A percentile compares a stretch with the other conserved stretches of the same genome.
Evolutionary conservation across 2,888 invertebrate genomes (phyloP).

Genomic region (Iphiclides podalirius): DNA sequence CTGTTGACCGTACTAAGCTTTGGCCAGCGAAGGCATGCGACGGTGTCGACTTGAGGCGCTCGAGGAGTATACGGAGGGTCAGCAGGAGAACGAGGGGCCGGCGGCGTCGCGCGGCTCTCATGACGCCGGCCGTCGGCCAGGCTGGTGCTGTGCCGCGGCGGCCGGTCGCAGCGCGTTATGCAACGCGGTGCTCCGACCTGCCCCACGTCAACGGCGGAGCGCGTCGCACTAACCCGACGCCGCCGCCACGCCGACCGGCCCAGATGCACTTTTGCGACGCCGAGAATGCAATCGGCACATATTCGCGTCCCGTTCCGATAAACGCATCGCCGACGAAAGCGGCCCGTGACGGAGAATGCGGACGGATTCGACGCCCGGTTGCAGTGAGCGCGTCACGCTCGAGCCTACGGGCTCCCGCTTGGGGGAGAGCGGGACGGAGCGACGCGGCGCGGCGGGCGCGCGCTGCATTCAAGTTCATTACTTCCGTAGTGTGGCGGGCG

Average conservation of each 20-base stretch:
- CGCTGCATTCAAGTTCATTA: slow-evolving; percentile 80
- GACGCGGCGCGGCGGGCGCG: slow-evolving; percentile 64
- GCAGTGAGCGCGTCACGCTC: slow-evolving; percentile 75
- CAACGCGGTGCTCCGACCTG: slow-evolving; percentile 70
- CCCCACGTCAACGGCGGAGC: slow-evolving; percentile 70
- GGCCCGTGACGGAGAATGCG: slow-evolving; percentile 77
- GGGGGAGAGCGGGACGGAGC: slow-evolving; percentile 64
- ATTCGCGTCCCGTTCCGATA: slow-evolving; percentile 80
- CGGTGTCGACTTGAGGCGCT: slow-evolving; percentile 65
- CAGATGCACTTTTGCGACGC: slow-evolving; percentile 78
- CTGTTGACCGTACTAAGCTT: slow-evolving; percentile 21
- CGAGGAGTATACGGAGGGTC: slow-evolving; percentile 62
- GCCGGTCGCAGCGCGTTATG: slow-evolving; percentile 64
- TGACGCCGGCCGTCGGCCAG: slow-evolving; percentile 37
- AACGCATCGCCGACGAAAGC: slow-evolving; percentile 79
- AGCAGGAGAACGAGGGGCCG: slow-evolving; percentile 60
- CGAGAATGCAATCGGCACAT: slow-evolving; percentile 78
- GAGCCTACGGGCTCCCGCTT: slow-evolving; percentile 54
- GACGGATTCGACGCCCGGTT: slow-evolving; percentile 75
- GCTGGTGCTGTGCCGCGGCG: no score
- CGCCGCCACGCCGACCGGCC: slow-evolving; percentile 71
- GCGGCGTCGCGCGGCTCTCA: slow-evolving; percentile 43
- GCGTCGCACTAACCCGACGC: slow-evolving; percentile 69
- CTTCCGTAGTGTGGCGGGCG: slow-evolving; percentile 72
- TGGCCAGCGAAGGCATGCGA: no score